Evolutionary conservation across 2,113 vertebrate genomes (phyloP).

Genomic region (Cervus canadensis): DNA sequence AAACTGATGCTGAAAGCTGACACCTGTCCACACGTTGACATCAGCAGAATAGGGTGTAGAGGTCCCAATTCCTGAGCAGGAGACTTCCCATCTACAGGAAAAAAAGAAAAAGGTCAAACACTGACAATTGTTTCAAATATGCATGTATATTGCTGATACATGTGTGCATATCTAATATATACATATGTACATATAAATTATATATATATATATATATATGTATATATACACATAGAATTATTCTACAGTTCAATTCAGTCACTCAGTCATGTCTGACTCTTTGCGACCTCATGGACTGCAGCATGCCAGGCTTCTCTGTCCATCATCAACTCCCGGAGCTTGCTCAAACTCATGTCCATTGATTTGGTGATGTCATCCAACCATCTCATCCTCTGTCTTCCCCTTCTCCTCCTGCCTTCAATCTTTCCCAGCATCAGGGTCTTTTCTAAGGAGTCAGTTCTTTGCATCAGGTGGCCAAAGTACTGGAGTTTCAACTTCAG

Average conservation of each 20-base stretch:
- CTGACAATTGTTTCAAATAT: not conserved
- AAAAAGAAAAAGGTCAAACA: not conserved
- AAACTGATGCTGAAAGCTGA: not conserved
- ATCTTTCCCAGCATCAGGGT: not conserved
- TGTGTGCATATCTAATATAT: not conserved
- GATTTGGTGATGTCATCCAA: not conserved
- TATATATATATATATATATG: not conserved
- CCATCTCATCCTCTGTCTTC: not conserved
- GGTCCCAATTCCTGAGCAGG: not conserved
- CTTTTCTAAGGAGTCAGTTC: not conserved
- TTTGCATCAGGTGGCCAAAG: not conserved
- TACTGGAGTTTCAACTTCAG: not conserved
- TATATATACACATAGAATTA: not conserved
- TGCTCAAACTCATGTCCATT: not conserved
- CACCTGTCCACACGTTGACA: fast-evolving
- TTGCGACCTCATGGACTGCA: not conserved
- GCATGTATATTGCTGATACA: not conserved
- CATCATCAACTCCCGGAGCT: not conserved
- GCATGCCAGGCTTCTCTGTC: not conserved
- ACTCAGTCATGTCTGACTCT: not conserved
- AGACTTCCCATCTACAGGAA: not conserved
- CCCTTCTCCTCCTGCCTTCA: not conserved
- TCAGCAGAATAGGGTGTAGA: not conserved
- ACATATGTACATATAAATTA: not conserved
- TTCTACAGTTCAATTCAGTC: not conserved